Conservation (phyloP, 2,888 invertebrate genomes). For the Drosophila demipolita region DNA sequence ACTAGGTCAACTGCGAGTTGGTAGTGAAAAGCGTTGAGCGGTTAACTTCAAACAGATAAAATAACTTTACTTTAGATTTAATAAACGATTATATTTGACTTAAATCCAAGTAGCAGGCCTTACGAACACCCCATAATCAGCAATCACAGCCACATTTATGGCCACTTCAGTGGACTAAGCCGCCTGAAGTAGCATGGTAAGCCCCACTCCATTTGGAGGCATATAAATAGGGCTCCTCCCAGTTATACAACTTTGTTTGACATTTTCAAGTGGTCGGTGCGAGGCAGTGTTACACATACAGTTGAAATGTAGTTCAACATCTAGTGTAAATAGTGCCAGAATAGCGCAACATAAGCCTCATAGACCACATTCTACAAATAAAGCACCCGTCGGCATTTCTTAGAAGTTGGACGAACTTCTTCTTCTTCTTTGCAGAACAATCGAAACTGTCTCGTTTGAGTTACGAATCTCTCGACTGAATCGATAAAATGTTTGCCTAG, state of each 20-base stretch:
- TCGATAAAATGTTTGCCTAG: constrained; percentile 28
- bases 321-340: constrained; percentile 59
- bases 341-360: constrained; percentile 21
- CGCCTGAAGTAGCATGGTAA: constrained; percentile 43
- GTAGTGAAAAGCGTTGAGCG: constrained; percentile 27
- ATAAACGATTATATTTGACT: constrained; percentile 76
- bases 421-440: constrained; percentile 61
- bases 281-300: constrained; percentile 3
- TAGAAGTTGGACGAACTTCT: constrained; percentile 46
- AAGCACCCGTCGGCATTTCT: constrained; percentile 51
- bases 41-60: constrained; percentile 64
- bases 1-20: constrained; percentile 48
- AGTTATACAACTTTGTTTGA: constrained; percentile 71
- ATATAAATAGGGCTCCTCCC: constrained; percentile 40
- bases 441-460: constrained; percentile 54
- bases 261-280: constrained; percentile 61
- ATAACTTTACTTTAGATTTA: constrained; percentile 78
- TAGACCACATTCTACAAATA: constrained; percentile 33
- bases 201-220: constrained; percentile 13
- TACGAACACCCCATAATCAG: constrained; percentile 46
- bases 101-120: constrained; percentile 62
- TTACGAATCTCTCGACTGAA: constrained; percentile 23
- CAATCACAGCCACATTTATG: constrained; percentile 69
- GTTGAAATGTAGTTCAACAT: constrained; percentile 70
- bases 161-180: constrained; percentile 58